Base-by-base conservation (phyloP, 2,888 invertebrate species). In the Lottia scabra region DNA sequence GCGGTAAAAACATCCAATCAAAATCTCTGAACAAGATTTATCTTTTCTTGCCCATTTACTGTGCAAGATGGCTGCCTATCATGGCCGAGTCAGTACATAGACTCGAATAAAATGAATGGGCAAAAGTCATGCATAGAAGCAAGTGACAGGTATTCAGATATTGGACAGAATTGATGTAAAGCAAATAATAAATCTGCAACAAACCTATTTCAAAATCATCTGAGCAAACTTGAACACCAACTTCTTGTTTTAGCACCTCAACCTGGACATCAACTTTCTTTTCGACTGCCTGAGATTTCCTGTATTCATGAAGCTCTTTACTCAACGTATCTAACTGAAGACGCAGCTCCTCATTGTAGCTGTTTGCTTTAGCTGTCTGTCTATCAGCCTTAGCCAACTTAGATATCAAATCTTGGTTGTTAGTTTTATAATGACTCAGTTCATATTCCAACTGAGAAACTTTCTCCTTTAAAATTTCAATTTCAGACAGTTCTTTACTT, bases 301-400 rank as follows among this genome's bases (percentile, higher is more conserved):
- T 78, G 65, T 77, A 75, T 16, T 48, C 62, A 63, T 85, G 85
- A 12, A 84, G 65, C 70, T 84, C 77, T 66, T 79, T 63, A 69
- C 81, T 84, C 15, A 85, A 68, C n/a, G 69, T 72, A 63, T 82
- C 81, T n/a, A 82, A 70, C 77, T 85, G 72, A 67, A 72, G 73
- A 62, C 81, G 74, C n/a, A 85, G 74, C 15, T 82, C 81, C 62
- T 80, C 81, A 76, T 85, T 84, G 67, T 82, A 83, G 26, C 68
- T 72, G 62, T 81, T 79, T 2, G 78, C 72, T 67, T 80, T 84
- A 13, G 79, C 77, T 6, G 81, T 72, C 56, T 78, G 78, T 63
- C 80, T 71, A 56, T 80, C 76, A 6, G 75, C 48, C 38, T 69
- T 76, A 10, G 69, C 43, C 48, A 83, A 63, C 79, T 45, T 71